These are phyloP conservation scores for Epirrita christyi DNA, from an alignment of 2,888 invertebrate species.

Conservation along the genomic window DNA sequence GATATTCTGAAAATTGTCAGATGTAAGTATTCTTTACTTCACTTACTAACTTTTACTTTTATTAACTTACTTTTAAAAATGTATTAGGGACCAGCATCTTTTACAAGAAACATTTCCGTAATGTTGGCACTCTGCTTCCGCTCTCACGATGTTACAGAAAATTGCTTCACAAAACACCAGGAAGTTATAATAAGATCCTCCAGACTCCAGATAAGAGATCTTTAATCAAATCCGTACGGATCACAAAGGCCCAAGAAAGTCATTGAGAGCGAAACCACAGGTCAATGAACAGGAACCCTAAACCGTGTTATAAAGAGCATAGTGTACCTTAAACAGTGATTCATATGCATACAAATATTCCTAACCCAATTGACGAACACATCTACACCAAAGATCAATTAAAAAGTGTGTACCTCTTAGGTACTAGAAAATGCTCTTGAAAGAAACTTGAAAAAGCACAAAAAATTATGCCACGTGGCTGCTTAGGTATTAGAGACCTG, in stretches of 20 bases:
- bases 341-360: constrained; percentile 15
- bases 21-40: not conserved
- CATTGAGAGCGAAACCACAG: constrained; percentile 40
- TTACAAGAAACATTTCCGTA: constrained; percentile 17
- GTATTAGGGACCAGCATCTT: not conserved
- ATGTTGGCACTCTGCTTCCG: constrained; percentile 29
- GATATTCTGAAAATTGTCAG: no score
- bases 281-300: constrained; percentile 47
- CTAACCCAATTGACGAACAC: constrained; percentile 11
- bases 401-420: no score
- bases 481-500: no score
- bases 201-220: constrained; percentile 29
- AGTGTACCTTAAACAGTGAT: constrained; percentile 13
- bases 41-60: not conserved
- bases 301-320: constrained; percentile 30
- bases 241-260: constrained; percentile 38
- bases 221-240: constrained; percentile 31
- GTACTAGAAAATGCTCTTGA: no score
- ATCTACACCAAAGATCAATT: not conserved
- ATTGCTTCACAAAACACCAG: constrained; percentile 30
- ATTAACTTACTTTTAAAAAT: not conserved
- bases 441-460: no score
- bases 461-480: no score
- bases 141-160: constrained; percentile 23
- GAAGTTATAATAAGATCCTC: constrained; percentile 31